These are phyloP conservation scores for Apogon hyalosoma DNA, from an alignment of 2,797 vertebrate species.

Conservation along the genomic window DNA sequence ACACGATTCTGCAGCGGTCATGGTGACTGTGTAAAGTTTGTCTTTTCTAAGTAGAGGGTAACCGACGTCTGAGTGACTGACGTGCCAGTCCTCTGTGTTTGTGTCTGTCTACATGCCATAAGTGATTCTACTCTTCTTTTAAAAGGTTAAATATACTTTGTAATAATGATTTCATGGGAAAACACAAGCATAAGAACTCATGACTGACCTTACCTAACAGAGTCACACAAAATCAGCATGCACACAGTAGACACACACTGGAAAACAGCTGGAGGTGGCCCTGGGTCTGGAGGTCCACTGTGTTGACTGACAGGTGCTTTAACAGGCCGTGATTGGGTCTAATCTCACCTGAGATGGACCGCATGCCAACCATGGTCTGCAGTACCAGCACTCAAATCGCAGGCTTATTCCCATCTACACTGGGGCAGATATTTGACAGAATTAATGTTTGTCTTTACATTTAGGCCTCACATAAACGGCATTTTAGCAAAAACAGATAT, in stretches of 20 bases:
- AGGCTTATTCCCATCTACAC: no score
- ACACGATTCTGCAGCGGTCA: constrained; percentile 73
- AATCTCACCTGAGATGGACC: constrained; percentile 79
- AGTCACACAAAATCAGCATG: constrained; percentile 57
- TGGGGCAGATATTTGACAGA: no score
- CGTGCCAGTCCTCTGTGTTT: constrained; percentile 54
- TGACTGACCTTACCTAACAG: constrained; percentile 63
- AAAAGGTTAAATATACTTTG: constrained; percentile 48
- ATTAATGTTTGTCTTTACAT: no score
- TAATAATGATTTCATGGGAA: constrained; percentile 56
- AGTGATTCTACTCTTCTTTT: constrained; percentile 38
- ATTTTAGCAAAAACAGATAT: no score
- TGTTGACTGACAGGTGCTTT: constrained; percentile 78
- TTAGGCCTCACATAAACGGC: no score
- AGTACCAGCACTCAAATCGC: constrained; percentile 51
- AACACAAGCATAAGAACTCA: constrained; percentile 51
- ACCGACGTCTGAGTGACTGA: constrained; percentile 67
- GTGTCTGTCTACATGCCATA: constrained; percentile 32
- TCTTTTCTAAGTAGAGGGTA: constrained; percentile 79
- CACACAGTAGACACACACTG: constrained; percentile 46
- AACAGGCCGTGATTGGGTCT: constrained; percentile 80
- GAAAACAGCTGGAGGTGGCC: constrained; percentile 65
- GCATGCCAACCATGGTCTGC: constrained; percentile 30
- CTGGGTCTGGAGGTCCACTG: constrained; percentile 54
- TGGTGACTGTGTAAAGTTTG: constrained; percentile 85